A percentile compares a stretch with the other conserved stretches of the same genome.
These are phyloP conservation scores for Diploscapter pachys DNA, from an alignment of 1,140 invertebrate genomes.

Conservation along the genomic window DNA sequence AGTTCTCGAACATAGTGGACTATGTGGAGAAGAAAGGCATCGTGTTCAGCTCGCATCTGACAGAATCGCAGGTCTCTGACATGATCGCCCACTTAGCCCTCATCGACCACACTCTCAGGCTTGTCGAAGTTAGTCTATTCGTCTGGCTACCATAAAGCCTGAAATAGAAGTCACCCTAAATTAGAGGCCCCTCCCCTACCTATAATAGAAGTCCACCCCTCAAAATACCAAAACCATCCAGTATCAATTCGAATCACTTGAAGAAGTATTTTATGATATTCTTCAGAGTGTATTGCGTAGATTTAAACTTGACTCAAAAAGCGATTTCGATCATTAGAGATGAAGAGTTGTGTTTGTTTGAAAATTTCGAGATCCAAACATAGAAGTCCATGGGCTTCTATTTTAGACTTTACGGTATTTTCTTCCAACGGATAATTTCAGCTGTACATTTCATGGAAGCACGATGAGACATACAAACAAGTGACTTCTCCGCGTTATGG, in stretches of 20 bases:
- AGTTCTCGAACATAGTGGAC: slow-evolving; percentile 83
- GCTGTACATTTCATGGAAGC: slow-evolving; percentile 81
- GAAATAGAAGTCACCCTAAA: background rate
- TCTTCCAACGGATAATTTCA: slow-evolving; percentile 56
- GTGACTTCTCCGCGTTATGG: slow-evolving; percentile 79
- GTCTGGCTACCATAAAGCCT: background rate
- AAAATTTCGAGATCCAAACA: too few species aligned
- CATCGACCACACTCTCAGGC: slow-evolving; percentile 49
- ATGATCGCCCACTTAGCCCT: slow-evolving; percentile 84
- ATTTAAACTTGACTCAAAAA: background rate
- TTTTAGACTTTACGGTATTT: background rate
- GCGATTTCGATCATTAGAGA: slow-evolving; percentile 20
- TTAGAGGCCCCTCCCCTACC: too few species aligned
- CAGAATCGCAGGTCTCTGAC: slow-evolving; percentile 76
- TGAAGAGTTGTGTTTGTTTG: too few species aligned
- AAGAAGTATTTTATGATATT: background rate
- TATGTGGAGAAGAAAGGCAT: slow-evolving; percentile 76
- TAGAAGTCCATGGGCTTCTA: background rate
- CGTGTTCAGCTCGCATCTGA: slow-evolving; percentile 69
- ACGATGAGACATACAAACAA: slow-evolving; percentile 73
- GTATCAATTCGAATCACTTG: slow-evolving; percentile 5
- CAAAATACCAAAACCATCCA: too few species aligned
- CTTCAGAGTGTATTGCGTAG: too few species aligned
- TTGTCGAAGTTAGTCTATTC: slow-evolving; percentile 47
- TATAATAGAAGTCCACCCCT: too few species aligned